phyloP scores from a whole-genome alignment of 2,797 vertebrate genomes.

The Leuciscus waleckii region DNA sequence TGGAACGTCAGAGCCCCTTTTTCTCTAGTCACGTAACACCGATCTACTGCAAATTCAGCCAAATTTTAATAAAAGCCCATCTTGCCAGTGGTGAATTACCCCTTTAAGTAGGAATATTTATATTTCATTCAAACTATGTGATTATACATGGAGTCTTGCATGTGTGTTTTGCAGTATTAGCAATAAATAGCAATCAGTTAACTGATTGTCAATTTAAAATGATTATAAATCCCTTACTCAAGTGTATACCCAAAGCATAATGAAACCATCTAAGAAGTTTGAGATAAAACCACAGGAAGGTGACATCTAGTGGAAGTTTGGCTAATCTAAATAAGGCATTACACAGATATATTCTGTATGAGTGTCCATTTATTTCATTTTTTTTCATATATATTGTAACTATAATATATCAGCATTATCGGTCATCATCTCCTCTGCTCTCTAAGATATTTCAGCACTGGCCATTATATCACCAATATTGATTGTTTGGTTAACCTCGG shows the following conservation, averaged over 20 bases:
- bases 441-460: background rate
- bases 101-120: background rate
- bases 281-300: background rate
- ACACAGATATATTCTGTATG: background rate
- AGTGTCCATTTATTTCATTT: slow-evolving; percentile 5
- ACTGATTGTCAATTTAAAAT: background rate
- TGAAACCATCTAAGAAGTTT: background rate
- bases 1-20: background rate
- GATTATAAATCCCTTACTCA: background rate
- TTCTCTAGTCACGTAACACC: background rate
- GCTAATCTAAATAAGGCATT: background rate
- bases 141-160: background rate
- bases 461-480: too few species aligned
- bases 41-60: background rate
- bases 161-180: background rate
- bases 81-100: background rate
- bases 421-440: background rate
- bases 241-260: background rate
- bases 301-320: slow-evolving; percentile 13
- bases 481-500: background rate
- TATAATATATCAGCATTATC: background rate
- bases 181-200: background rate
- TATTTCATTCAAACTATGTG: background rate
- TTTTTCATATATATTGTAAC: background rate
- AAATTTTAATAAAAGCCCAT: background rate